A percentile compares a stretch with the other conserved stretches of the same genome.
Conservation (phyloP, 2,888 invertebrate species). For the Troides helena region DNA sequence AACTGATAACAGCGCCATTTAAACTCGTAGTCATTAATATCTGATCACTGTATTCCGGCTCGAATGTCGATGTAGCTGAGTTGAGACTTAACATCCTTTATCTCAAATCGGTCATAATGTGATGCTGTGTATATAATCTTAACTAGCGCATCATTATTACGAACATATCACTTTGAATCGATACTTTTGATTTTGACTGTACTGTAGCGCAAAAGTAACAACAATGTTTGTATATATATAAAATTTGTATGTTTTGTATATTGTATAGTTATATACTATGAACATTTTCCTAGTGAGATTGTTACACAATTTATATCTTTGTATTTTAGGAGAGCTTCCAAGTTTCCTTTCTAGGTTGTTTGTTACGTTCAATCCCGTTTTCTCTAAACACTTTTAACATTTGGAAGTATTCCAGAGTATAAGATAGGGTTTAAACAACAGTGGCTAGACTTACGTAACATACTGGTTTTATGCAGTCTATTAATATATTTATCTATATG, state of each 20-base stretch:
- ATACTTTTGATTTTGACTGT: too few species aligned
- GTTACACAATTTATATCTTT: background rate
- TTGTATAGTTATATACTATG: background rate
- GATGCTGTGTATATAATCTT: too few species aligned
- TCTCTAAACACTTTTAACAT: slow-evolving; percentile 3
- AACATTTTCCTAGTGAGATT: background rate
- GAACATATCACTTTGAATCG: too few species aligned
- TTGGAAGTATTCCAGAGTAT: slow-evolving; percentile 22
- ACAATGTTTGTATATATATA: background rate
- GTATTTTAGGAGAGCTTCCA: slow-evolving; percentile 22
- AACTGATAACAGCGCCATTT: background rate
- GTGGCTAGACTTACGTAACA: background rate
- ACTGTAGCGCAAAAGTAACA: background rate
- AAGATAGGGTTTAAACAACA: slow-evolving; percentile 3
- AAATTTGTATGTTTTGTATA: background rate
- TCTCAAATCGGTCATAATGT: too few species aligned
- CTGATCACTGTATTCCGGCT: too few species aligned
- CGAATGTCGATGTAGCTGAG: too few species aligned
- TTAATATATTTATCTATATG: background rate
- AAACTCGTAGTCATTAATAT: background rate
- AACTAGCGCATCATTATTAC: too few species aligned
- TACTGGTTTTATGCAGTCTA: background rate
- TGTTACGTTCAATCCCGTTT: slow-evolving; percentile 11
- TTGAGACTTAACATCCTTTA: too few species aligned
- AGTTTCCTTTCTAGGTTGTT: slow-evolving; percentile 5